Percentiles rank a stretch among this genome's conserved stretches.
Conservation (phyloP, 2,888 invertebrate species). For the Cheilosia scutellata region DNA sequence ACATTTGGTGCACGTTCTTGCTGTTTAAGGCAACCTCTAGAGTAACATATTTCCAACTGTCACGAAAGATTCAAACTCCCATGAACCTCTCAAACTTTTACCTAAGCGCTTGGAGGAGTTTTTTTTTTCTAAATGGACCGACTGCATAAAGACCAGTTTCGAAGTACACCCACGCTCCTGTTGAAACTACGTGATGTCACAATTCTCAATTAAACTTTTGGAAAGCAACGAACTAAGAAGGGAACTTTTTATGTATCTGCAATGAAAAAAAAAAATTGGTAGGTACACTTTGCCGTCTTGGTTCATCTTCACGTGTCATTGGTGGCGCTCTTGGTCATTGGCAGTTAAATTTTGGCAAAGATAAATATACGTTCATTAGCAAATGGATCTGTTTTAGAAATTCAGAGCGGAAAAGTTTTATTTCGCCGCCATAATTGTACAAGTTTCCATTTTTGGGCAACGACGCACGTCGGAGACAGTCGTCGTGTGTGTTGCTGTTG, state of each 20-base stretch:
- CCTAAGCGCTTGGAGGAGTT: conserved; percentile 6
- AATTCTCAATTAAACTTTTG: conserved; percentile 64
- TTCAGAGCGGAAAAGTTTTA: neutral
- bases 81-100: conserved; percentile 48
- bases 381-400: conserved; percentile 2
- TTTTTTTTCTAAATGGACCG: conserved; percentile 16
- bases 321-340: conserved; percentile 39
- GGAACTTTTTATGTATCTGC: conserved; percentile 13
- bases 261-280: neutral
- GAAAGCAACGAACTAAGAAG: conserved; percentile 6
- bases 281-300: conserved; percentile 11
- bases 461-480: neutral
- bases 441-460: conserved; percentile 41
- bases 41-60: neutral
- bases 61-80: conserved; percentile 25
- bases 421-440: conserved; percentile 9
- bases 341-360: conserved; percentile 21
- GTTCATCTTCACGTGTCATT: conserved; percentile 36
- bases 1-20: conserved; percentile 20
- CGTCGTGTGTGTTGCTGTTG: conserved; percentile 13
- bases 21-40: neutral
- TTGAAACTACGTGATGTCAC: conserved; percentile 64
- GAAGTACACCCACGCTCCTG: conserved; percentile 18
- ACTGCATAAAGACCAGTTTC: conserved; percentile 25
- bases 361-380: conserved; percentile 35